A percentile compares a stretch with the other conserved stretches of the same genome.
Conservation (phyloP, 2,888 invertebrate species). For the Altica lythri region DNA sequence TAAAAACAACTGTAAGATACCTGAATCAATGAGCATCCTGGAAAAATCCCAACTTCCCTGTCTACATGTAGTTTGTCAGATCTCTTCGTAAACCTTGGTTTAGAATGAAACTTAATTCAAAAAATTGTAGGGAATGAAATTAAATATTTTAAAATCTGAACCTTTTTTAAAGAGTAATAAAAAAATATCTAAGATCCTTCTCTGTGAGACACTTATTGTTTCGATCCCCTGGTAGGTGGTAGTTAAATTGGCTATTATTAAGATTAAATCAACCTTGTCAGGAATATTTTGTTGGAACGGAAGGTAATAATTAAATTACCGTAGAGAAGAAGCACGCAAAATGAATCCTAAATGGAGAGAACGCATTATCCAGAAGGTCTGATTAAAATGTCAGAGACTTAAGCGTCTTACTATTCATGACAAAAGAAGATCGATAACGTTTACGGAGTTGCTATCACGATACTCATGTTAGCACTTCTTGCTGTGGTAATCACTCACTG, state of each 20-base stretch:
- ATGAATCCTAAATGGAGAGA: constrained; percentile 35
- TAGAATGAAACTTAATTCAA: no score
- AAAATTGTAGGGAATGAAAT: no score
- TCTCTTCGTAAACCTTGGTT: no score
- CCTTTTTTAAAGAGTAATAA: no score
- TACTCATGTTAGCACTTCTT: constrained; percentile 9
- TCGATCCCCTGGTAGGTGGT: not conserved
- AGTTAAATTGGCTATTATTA: constrained; percentile 4
- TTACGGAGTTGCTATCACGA: constrained; percentile 13
- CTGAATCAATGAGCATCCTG: no score
- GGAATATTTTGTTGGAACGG: constrained; percentile 31
- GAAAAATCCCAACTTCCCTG: no score
- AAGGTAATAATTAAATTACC: constrained; percentile 40
- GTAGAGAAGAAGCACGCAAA: constrained; percentile 33
- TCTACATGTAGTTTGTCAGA: no score
- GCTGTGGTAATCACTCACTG: constrained; percentile 5
- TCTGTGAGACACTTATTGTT: no score
- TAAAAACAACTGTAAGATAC: no score
- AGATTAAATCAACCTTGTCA: constrained; percentile 32
- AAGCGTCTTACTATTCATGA: constrained; percentile 34
- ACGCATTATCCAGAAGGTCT: constrained; percentile 35
- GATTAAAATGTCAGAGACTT: constrained; percentile 37
- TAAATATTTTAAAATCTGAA: no score
- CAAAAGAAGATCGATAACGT: constrained; percentile 27
- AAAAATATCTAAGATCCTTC: no score